A percentile compares a stretch with the other conserved stretches of the same genome.
phyloP scores from a whole-genome alignment of 2,113 vertebrate genomes.

The Trematocara macrostoma region DNA sequence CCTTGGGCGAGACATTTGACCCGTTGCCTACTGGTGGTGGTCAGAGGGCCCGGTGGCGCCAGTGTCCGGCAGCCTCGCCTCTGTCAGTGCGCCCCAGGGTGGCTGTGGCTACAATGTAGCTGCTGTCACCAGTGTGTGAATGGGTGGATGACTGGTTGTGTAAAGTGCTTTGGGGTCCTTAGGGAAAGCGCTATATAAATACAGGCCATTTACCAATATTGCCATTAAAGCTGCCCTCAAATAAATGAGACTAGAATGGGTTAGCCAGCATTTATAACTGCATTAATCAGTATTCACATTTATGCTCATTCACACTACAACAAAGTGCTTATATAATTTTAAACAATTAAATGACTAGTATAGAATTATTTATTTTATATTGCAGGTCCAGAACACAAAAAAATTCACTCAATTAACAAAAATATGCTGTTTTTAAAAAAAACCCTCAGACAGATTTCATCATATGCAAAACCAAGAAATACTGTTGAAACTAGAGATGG shows the following conservation, averaged over 20 bases:
- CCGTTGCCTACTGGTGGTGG: not conserved
- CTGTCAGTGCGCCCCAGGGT: fast-evolving
- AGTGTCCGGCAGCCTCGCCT: fast-evolving
- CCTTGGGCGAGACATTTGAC: fast-evolving
- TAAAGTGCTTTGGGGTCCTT: fast-evolving
- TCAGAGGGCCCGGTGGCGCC: fast-evolving
- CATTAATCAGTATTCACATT: not conserved
- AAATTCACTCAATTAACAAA: not conserved
- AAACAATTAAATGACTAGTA: not conserved
- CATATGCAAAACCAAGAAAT: no score
- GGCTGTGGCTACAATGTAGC: fast-evolving
- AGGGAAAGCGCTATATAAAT: fast-evolving
- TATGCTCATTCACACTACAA: not conserved
- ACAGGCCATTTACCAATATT: fast-evolving
- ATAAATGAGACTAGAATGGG: not conserved
- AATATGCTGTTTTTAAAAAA: not conserved
- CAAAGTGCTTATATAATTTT: not conserved
- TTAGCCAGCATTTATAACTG: fast-evolving
- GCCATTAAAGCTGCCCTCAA: not conserved
- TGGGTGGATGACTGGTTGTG: fast-evolving
- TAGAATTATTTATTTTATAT: not conserved
- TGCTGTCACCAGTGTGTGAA: fast-evolving
- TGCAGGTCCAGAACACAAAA: fast-evolving
- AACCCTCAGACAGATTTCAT: not conserved
- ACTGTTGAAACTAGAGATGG: no score